Evolutionary conservation across 2,113 vertebrate species (phyloP).

Genomic region (Cryptomyrus ogoouensis): DNA sequence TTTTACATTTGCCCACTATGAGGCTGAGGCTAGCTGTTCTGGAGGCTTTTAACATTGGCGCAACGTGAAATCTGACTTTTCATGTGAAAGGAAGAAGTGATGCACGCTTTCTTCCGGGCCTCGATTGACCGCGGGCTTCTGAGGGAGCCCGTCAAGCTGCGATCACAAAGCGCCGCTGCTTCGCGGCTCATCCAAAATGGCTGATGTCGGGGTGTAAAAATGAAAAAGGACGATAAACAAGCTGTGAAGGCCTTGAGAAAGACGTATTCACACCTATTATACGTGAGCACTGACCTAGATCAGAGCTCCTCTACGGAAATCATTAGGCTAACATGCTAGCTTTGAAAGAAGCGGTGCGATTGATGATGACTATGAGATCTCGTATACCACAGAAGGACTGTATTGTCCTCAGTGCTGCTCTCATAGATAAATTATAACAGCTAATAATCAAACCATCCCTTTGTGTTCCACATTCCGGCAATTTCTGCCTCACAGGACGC

Average conservation of each 20-base stretch:
- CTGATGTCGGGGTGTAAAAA: background rate
- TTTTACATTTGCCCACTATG: background rate
- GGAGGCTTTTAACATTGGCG: background rate
- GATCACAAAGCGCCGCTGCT: background rate
- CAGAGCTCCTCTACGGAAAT: slow-evolving; percentile 1
- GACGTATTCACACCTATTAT: background rate
- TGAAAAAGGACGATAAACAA: background rate
- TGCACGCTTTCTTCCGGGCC: background rate
- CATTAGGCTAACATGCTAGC: background rate
- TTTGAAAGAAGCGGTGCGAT: background rate
- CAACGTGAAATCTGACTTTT: background rate
- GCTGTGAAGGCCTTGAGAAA: background rate
- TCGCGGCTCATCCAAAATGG: background rate
- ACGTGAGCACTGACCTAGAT: background rate
- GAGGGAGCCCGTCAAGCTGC: background rate
- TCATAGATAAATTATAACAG: background rate
- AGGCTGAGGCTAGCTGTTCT: background rate
- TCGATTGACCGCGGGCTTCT: background rate
- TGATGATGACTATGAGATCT: background rate
- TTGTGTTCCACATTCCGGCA: background rate
- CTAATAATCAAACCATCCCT: background rate
- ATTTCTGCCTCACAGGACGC: background rate
- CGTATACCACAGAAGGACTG: background rate
- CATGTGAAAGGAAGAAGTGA: background rate
- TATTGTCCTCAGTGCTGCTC: background rate